Evolutionary conservation across 1,140 invertebrate species (phyloP), one percentile per base, ranked within the genome.

Genomic region (Radopholus similis): DNA sequence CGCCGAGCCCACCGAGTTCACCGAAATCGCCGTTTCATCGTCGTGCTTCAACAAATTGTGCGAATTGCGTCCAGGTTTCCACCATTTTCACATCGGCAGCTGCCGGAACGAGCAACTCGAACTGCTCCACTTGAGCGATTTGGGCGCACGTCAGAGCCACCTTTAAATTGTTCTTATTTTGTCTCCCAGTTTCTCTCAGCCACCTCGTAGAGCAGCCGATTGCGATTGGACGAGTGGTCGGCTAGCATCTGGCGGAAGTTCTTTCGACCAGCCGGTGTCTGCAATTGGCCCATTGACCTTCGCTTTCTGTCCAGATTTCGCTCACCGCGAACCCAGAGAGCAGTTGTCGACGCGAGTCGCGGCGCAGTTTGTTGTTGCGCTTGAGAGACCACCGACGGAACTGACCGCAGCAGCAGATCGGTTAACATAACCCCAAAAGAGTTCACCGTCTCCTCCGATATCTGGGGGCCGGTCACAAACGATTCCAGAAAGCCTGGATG

Each of bases 331-430:
- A 71, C 0, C 53, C 56, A 34, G 55, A 53, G 4, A 72, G 57
- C 30, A 72, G 58, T 53, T 64, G 55, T 6, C 71, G 71, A 11
- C 71, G 70, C n/a, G 58, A 67, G 37, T 72, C 70, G 62, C 56
- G 34, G 23, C 59, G 34, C 32, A 72, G 60, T 54, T 71, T 67
- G 54, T 63, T 72, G 21, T 69, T 69, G 32, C 72, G 40, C 37
- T 66, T 73, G 4, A 70, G 32, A 8, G 72, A 37, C 76, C 76
- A 78, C 66, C 71, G 49, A 56, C 76, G 70, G 57, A 79, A 78
- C n/a, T n/a, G n/a, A n/a, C n/a, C n/a, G n/a, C n/a, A n/a, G n/a
- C n/a, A n/a, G n/a, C n/a, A n/a, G n/a, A n/a, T n/a, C n/a, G n/a
- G n/a, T n/a, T n/a, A n/a, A n/a, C n/a, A n/a, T n/a, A n/a, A n/a